phyloP scores from a whole-genome alignment of 2,888 invertebrate species.

The Phaedon cochleariae region DNA sequence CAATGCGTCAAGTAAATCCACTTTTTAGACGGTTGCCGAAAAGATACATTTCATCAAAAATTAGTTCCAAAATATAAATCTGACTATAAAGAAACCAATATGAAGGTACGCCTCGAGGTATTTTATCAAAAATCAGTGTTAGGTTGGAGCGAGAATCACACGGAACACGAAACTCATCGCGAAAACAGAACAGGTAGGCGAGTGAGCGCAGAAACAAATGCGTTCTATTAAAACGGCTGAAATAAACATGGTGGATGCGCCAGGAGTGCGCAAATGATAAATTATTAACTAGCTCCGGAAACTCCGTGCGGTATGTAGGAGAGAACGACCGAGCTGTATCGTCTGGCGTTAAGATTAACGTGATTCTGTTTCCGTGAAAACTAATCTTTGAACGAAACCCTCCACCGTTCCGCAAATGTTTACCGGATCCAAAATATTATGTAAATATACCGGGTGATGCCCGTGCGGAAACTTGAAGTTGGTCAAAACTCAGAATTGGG shows the following conservation, averaged over 20 bases:
- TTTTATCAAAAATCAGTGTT: neutral
- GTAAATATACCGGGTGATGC: too few relatives aligned
- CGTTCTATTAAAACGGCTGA: neutral
- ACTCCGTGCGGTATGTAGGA: neutral
- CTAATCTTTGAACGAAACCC: neutral
- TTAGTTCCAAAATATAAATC: too few relatives aligned
- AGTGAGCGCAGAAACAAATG: neutral
- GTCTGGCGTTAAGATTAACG: neutral
- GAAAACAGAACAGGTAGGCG: neutral
- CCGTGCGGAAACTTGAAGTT: too few relatives aligned
- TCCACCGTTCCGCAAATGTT: too few relatives aligned
- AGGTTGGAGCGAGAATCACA: neutral
- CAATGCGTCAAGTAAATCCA: too few relatives aligned
- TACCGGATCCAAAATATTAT: too few relatives aligned
- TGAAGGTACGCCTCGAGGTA: too few relatives aligned
- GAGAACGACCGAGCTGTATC: neutral
- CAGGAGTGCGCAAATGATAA: conserved; percentile 25
- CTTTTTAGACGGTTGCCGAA: too few relatives aligned
- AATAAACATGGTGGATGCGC: conserved; percentile 25
- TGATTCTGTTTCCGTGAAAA: neutral
- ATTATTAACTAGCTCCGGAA: conserved; percentile 20
- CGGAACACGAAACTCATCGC: neutral
- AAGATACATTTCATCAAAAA: too few relatives aligned
- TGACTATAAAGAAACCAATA: too few relatives aligned
- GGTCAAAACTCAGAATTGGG: too few relatives aligned